Evolutionary conservation across 1,140 invertebrate genomes (phyloP), one percentile per base, ranked within the genome.

Genomic region (Scaptomyza hsui): DNA sequence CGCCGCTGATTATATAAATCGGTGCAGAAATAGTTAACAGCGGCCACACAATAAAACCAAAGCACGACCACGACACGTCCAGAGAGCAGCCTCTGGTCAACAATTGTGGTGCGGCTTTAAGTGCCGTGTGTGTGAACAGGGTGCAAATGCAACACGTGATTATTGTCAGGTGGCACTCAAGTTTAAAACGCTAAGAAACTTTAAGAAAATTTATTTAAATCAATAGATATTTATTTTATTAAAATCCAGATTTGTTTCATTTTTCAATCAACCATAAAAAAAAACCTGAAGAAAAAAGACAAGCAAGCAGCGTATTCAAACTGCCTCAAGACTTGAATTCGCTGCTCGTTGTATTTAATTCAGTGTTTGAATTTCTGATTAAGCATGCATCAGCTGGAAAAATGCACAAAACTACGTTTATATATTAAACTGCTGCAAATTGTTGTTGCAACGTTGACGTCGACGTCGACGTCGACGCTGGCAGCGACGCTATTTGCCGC

Each of bases 1-100:
- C 81, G 82, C 70, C 53, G 73, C 72, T 86, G 81, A 88, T 86
- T 86, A 86, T 88, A 86, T 86, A 86, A 86, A 86, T 85, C 80
- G 80, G 56, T 51, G 51, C 62, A 53, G 15, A 67, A 72, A 78
- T 78, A 72, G 63, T 70, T 45, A 44, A 60, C 68, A 44, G 59
- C 52, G 42, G 19, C 51, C 15, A 16, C 44, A 24, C 56, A 24
- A 42, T 56, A 18, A 13, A 37, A 44, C 57, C 19, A 29, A 5
- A 18, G 41, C 49, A 63, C 49, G 60, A 35, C 60, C 72, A 81
- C 72, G 60, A 65, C 77, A 80, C 71, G 52, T 74, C 78, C 5
- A 29, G 39, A 61, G 18, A 61, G 67, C 80, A 69, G 72, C 67
- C 80, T 37, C 72, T 79, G 79, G 72, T 75, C 75, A 72, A 85